Base-by-base conservation (phyloP, 2,797 vertebrate species). In the Sebastes paucispinis region DNA sequence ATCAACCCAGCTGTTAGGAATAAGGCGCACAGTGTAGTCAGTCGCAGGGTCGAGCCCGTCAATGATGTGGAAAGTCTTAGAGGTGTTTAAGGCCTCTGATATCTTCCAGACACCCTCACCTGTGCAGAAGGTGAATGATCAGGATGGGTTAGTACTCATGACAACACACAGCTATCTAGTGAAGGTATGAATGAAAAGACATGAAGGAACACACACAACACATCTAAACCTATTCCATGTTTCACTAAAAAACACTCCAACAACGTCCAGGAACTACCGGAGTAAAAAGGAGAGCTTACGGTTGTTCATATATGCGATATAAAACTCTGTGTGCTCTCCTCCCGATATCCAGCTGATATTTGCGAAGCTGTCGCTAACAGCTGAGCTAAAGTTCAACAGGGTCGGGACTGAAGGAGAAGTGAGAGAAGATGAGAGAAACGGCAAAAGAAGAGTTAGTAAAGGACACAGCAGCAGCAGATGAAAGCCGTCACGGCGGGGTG, bases 1-100 rank as follows among this genome's bases (percentile, higher is more conserved):
- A 97, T 96, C 95, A 93, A 95, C 93, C 96, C 95, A 94, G 89
- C 94, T 95, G 96, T 97, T 96, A 93, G 97, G 96, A 95, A 97
- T 93, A 85, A 97, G 96, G 88, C 94, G 96, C 92, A 97, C 96
- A 93, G 95, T 96, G 89, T 96, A 96, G 73, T 96, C 96, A 74
- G 96, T 96, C 90, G 95, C 97, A 50, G 97, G 96, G 91, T 97
- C 95, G 86, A 96, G 94, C n/a, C 93, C 95, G 77, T 97, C 96
- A 96, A 96, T 93, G 90, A 97, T 88, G 94, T 96, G 96, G 93
- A 94, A 96, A 94, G 93, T 96, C 94, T 95, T 93, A 91, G 96
- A 97, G 77, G 95, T 90, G 84, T 97, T 97, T 92, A 96, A 82
- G 82, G 93, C 95, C 93, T 97, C 96, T 91, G 97, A 91, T 84